Conservation (phyloP, 2,113 vertebrate species). For the Ptilorrhoa leucosticta region DNA sequence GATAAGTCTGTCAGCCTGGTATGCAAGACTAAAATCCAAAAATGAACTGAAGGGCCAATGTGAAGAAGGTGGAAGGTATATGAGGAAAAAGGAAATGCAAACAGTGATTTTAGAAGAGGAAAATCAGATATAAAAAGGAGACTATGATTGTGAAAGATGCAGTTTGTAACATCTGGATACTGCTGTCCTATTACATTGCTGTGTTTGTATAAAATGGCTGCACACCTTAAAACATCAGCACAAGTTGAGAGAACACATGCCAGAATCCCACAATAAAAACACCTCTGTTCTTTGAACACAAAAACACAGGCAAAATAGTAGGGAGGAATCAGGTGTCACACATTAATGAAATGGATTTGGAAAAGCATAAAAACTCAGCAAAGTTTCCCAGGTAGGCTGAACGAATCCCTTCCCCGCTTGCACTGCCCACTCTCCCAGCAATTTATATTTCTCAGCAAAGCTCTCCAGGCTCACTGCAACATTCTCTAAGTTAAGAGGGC, state of each 20-base stretch:
- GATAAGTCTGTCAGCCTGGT: not conserved
- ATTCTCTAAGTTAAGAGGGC: fast-evolving
- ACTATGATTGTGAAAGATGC: not conserved
- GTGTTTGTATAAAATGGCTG: not conserved
- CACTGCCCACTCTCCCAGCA: not conserved
- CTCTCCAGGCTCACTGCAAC: not conserved
- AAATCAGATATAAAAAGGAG: not conserved
- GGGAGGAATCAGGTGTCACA: not conserved
- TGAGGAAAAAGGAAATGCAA: not conserved
- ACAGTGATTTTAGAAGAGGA: not conserved
- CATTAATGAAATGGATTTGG: not conserved
- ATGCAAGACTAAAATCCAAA: not conserved
- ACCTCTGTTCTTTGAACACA: not conserved
- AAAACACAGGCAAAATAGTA: not conserved
- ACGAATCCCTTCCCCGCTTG: not conserved
- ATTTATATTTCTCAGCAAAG: not conserved
- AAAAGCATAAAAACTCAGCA: not conserved
- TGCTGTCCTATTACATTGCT: not conserved
- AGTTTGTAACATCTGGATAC: not conserved
- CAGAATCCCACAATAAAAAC: not conserved
- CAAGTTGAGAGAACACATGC: not conserved
- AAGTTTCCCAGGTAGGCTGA: not conserved
- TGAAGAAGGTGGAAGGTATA: not conserved
- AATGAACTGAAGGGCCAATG: not conserved
- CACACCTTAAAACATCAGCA: not conserved